A percentile compares a stretch with the other conserved stretches of the same genome.
These are phyloP conservation scores for Mormyrus hasselquistii DNA, from an alignment of 2,797 vertebrate genomes.

Conservation along the genomic window DNA sequence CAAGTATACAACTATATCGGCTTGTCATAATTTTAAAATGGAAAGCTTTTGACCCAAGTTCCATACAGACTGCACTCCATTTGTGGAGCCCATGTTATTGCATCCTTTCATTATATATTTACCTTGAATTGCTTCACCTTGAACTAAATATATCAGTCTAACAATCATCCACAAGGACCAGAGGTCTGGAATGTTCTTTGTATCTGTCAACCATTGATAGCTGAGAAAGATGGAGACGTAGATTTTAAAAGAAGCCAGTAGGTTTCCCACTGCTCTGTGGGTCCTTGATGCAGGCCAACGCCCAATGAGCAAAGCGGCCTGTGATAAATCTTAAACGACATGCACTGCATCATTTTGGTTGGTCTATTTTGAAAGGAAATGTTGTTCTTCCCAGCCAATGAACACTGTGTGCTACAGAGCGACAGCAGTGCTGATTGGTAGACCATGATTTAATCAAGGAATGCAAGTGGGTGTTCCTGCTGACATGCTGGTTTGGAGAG, in stretches of 20 bases:
- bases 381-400: background rate
- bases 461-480: background rate
- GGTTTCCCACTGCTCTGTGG: background rate
- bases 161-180: background rate
- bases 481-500: background rate
- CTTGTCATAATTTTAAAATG: background rate
- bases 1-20: background rate
- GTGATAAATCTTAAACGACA: background rate
- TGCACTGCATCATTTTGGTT: background rate
- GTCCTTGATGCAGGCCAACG: background rate
- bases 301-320: background rate
- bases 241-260: background rate
- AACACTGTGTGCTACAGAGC: background rate
- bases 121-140: background rate
- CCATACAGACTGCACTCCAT: background rate
- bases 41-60: background rate
- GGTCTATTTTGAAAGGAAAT: background rate
- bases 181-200: background rate
- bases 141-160: background rate
- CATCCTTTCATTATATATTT: background rate
- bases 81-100: background rate
- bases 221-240: background rate
- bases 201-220: background rate
- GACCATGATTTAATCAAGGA: background rate
- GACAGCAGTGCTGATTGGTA: slow-evolving; percentile 27